Evolutionary conservation across 2,113 vertebrate species (phyloP), one percentile per base, ranked within the genome.

Genomic region (Oncorhynchus keta): DNA sequence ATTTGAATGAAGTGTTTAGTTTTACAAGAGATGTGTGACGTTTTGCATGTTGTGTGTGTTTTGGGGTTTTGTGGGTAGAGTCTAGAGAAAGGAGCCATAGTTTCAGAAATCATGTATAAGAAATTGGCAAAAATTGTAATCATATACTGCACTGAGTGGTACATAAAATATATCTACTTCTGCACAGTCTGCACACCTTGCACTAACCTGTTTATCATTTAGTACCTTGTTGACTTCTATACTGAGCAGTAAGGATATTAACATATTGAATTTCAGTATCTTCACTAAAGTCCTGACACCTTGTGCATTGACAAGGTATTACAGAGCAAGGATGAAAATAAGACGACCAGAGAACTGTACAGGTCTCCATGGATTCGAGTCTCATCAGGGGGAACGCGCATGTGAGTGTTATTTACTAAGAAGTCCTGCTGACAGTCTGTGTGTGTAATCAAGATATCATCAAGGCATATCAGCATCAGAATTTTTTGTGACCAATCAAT

Each of bases 301-400:
- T n/a, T 49, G 13, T 69, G 71, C 48, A 75, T 45, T 16, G 3
- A 51, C 49, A 51, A 51, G 9, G 49, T 51, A 13, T 51, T 51
- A 51, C 49, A 51, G 45, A 67, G 65, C 30, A 14, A 68, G 79
- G 77, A 77, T 57, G 61, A 80, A 78, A 81, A 72, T 74, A 73
- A 69, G 76, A 67, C 55, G n/a, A 48, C 45, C 1, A 28, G 32
- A 66, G 24, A 13, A 57, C 12, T 62, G 59, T 62, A 22, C 59
- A 62, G 28, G 12, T 65, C 51, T 26, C 64, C 14, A 13, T 26
- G 64, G 3, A 55, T 45, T 45, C 9, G 39, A 45, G n/a, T 64
- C 0, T 64, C n/a, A 24, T 62, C 61, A 9, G 61, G 61, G 61
- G 20, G 8, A 12, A 64, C 20, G 24, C 24, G 61, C 20, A 3